phyloP scores from a whole-genome alignment of 2,113 vertebrate species.

The Acrocephalus kingi region DNA sequence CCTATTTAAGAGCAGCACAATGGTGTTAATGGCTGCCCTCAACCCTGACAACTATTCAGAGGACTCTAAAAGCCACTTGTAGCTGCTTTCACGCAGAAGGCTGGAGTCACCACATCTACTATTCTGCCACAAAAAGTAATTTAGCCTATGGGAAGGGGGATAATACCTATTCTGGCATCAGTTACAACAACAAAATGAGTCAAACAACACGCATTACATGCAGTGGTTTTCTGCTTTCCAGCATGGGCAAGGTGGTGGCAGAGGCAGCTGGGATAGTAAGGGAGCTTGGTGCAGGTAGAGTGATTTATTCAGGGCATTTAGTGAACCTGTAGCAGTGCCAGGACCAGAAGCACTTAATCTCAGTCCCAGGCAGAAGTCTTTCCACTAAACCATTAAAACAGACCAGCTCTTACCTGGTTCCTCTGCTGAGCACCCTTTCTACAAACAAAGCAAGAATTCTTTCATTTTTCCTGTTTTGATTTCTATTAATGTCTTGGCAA shows the following conservation, averaged over 20 bases:
- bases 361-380: background rate
- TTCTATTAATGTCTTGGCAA: background rate
- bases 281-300: background rate
- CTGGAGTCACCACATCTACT: background rate
- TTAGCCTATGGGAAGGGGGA: background rate
- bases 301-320: background rate
- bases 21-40: background rate
- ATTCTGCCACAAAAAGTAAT: background rate
- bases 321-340: accelerated
- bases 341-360: background rate
- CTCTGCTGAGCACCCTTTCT: background rate
- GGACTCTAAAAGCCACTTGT: background rate
- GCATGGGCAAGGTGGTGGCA: background rate
- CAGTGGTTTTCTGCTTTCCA: background rate
- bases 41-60: background rate
- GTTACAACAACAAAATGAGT: background rate
- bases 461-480: background rate
- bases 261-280: background rate
- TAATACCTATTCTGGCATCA: background rate
- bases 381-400: background rate
- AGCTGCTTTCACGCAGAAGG: background rate
- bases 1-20: background rate
- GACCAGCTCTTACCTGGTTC: background rate
- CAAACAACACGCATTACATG: background rate
- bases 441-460: background rate